Evolutionary conservation across 2,113 vertebrate species (phyloP), one percentile per base, ranked within the genome.

Genomic region (Gila orcuttii): DNA sequence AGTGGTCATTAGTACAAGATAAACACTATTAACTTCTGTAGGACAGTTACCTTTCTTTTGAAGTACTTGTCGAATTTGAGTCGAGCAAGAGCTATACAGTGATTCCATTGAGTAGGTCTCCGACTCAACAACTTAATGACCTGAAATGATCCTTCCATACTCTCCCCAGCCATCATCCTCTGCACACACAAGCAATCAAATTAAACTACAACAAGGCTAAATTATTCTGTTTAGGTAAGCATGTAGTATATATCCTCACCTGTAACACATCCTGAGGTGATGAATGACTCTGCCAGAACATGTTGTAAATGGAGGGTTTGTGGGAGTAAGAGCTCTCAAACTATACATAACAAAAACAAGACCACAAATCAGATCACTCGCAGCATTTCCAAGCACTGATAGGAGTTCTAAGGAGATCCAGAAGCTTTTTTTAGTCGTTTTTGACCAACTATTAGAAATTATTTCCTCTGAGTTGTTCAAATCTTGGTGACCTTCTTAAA

Each of bases 61-160:
- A 99, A 99, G 92, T 99, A 99, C 86, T 99, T 99, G 89, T 99
- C 97, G 91, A 99, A 99, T 90, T 99, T 99, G 86, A 97, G 91
- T 93, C 98, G 97, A 88, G 96, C 97, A 81, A 97, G 86, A 78
- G 94, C 84, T 78, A 99, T 90, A 91, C 98, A 99, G 0, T 98
- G 96, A 50, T 93, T 91, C 98, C 97, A 99, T 69, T 88, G 95
- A 87, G 94, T 94, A 3, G 98, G 98, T 92, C 97, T 96, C 92
- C 96, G 95, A 91, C 95, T 97, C 31, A 99, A 95, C 86, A 96
- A 94, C 90, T 99, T 99, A 90, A 98, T 95, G 90, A 97, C 97
- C 92, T 99, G 97, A 93, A 99, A 98, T 79, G 96, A 95, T 23
- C 98, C 97, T 91, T 99, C 98, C 94, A 99, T 95, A 91, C 95